A percentile compares a stretch with the other conserved stretches of the same genome.
These are phyloP conservation scores for Zosterops hypoxanthus DNA, from an alignment of 2,113 vertebrate species.

Conservation along the genomic window DNA sequence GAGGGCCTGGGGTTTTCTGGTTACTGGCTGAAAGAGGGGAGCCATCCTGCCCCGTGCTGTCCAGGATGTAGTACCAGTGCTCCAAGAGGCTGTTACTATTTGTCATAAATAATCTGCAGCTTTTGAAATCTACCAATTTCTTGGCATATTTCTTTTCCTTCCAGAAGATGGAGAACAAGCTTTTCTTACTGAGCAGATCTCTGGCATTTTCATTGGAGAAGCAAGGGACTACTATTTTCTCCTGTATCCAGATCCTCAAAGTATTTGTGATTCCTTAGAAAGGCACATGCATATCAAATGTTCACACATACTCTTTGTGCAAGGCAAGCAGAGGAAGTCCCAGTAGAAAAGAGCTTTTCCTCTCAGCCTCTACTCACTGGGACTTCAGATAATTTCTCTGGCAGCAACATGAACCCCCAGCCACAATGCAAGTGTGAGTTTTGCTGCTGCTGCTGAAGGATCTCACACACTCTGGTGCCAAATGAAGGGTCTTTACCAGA, in stretches of 20 bases:
- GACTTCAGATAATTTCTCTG: not conserved
- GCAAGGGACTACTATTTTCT: not conserved
- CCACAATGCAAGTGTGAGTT: not conserved
- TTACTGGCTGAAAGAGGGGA: not conserved
- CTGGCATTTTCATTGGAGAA: not conserved
- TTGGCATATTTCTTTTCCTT: not conserved
- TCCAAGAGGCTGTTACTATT: not conserved
- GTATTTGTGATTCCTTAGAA: not conserved
- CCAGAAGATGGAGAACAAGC: not conserved
- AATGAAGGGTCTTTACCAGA: not conserved
- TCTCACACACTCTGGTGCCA: not conserved
- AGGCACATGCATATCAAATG: not conserved
- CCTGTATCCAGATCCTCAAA: not conserved
- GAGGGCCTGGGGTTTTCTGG: not conserved
- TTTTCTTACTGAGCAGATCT: not conserved
- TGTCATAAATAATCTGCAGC: not conserved
- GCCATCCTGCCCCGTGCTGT: not conserved
- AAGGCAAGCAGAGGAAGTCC: not conserved
- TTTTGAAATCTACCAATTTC: not conserved
- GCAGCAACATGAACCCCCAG: fast-evolving
- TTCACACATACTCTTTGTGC: not conserved
- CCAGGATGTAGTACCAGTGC: not conserved
- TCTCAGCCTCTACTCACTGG: not conserved
- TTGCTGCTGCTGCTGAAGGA: not conserved
- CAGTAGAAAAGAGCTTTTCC: not conserved